Evolutionary conservation across 2,888 invertebrate species (phyloP).

Genomic region (Microctonus hyperodae): DNA sequence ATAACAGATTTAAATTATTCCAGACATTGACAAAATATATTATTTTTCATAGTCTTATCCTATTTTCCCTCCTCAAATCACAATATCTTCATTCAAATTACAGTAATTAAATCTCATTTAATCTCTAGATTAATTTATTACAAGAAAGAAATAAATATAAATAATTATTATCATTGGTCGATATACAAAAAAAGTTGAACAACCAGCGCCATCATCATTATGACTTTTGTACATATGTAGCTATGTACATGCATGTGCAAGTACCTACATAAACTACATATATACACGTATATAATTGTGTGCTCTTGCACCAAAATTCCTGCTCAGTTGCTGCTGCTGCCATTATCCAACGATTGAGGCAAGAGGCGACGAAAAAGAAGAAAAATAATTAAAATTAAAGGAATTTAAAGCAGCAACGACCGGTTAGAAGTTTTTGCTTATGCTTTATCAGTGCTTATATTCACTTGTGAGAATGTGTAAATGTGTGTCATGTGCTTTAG

Average conservation of each 20-base stretch:
- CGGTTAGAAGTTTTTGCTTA: neutral
- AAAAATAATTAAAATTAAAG: neutral
- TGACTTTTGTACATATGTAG: too few relatives aligned
- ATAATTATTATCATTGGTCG: too few relatives aligned
- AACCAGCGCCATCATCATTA: too few relatives aligned
- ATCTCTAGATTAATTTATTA: too few relatives aligned
- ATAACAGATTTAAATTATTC: conserved; percentile 49
- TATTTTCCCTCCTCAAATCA: conserved; percentile 23
- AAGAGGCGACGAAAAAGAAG: neutral
- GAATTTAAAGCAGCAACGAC: neutral
- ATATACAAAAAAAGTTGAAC: too few relatives aligned
- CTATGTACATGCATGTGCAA: neutral
- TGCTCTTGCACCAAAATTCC: neutral
- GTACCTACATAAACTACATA: neutral
- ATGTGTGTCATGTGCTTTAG: neutral
- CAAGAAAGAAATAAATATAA: too few relatives aligned
- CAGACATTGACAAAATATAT: conserved; percentile 45
- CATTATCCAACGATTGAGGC: neutral
- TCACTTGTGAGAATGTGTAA: conserved; percentile 33
- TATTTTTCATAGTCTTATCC: conserved; percentile 45
- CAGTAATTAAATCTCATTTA: too few relatives aligned
- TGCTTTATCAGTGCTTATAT: conserved; percentile 8
- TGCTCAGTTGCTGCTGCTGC: neutral
- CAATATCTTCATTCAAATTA: neutral
- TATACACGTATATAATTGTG: neutral